A percentile compares a stretch with the other conserved stretches of the same genome.
Evolutionary conservation across 2,113 vertebrate species (phyloP).

Genomic region (Leucopsar rothschildi): DNA sequence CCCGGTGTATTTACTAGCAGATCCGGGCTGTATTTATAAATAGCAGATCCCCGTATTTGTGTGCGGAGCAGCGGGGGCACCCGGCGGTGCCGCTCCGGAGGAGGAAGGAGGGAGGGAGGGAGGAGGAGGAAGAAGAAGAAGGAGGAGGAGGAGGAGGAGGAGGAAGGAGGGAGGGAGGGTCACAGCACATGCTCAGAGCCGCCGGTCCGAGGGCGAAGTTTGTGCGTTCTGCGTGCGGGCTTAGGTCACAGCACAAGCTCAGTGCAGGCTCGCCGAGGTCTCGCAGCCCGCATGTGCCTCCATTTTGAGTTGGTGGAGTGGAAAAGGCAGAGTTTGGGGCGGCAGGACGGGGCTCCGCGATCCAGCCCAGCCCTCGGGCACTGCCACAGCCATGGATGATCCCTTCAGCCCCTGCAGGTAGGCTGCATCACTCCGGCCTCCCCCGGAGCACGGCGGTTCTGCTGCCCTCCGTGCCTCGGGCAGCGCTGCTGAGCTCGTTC

Average conservation of each 20-base stretch:
- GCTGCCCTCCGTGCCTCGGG: constrained; percentile 23
- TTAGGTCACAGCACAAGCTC: constrained; percentile 99
- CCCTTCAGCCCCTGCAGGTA: constrained; percentile 96
- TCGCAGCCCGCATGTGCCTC: constrained; percentile 89
- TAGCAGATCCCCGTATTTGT: not conserved
- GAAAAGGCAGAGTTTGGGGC: constrained; percentile 75
- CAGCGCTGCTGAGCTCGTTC: not conserved
- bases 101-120: not conserved
- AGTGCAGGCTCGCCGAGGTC: constrained; percentile 82
- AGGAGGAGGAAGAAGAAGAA: not conserved
- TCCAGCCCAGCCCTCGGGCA: constrained; percentile 66
- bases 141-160: not conserved
- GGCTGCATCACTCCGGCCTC: constrained; percentile 74
- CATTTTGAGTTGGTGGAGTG: constrained; percentile 95
- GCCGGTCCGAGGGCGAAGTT: constrained; percentile 84
- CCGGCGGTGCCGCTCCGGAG: not conserved
- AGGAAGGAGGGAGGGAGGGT: constrained; percentile 83
- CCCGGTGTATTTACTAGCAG: not conserved
- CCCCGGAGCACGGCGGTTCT: constrained; percentile 15
- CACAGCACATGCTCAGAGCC: constrained; percentile 99
- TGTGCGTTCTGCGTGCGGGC: constrained; percentile 89
- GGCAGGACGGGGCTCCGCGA: constrained; percentile 35
- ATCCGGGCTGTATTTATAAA: not conserved
- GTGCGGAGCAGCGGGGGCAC: too few relatives aligned
- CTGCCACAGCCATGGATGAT: constrained; percentile 91